Base-by-base conservation (phyloP, 1,140 invertebrate species). In the Araneus ventricosus region DNA sequence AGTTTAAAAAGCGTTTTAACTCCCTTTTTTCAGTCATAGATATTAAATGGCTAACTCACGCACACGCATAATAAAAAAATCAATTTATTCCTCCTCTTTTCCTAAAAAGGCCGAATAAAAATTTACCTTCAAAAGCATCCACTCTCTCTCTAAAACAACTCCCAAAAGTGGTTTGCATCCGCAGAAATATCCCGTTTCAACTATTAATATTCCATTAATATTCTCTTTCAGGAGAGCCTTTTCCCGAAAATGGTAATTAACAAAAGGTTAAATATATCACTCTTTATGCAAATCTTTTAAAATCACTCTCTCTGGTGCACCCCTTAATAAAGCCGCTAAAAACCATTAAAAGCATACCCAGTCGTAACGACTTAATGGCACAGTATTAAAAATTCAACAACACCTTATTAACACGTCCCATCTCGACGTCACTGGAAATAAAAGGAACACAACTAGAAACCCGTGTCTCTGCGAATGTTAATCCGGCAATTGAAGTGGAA, bases 401-500 rank as follows among this genome's bases (percentile, higher is more conserved):
- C 88, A 90, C 75, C 88, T 90, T 90, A 90, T 79, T 90, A 90
- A 80, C 88, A 90, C 52, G 39, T 59, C 45, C 24, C 27, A 52
- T 52, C 45, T 52, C 45, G 10, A 52, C 45, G 45, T 79, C n/a
- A 37, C 41, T 20, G 17, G 67, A 59, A 52, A 90, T 34, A 59
- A 75, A 70, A 75, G 52, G 22, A 37, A 67, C 37, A 88, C 24
- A 88, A 88, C n/a, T 52, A 6, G 61, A 75, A 80, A 30, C 39
- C 61, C 41, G 14, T 90, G 41, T 90, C 67, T 75, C 63, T 75
- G 22, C 24, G 37, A 75, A 82, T 84, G 89, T 91, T 91, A 91
- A 91, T 91, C 79, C 89, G 57, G 45, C 89, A 84, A 91, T 91
- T 79, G 79, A 37, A 82, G 79, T 63, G 89, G 89, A 91, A 91